phyloP scores from a whole-genome alignment of 2,113 vertebrate genomes.

The Girardinichthys multiradiatus region DNA sequence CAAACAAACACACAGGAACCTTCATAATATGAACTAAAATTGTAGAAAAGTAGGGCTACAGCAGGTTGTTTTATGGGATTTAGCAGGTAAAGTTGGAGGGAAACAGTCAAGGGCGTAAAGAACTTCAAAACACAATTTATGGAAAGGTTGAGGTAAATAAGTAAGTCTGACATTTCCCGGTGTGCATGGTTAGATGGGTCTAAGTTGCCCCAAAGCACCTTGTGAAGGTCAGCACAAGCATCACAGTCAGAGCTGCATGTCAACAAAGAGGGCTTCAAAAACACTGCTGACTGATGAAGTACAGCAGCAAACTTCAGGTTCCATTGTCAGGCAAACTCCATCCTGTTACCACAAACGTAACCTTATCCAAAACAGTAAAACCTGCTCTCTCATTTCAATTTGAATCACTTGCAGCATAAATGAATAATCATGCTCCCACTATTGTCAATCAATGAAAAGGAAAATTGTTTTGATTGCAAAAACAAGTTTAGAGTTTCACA shows the following conservation, averaged over 20 bases:
- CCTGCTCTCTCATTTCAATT: too few species aligned
- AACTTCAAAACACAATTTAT: not conserved
- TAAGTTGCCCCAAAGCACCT: not conserved
- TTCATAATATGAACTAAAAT: constrained; percentile 38
- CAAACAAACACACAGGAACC: constrained; percentile 15
- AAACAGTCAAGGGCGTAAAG: not conserved
- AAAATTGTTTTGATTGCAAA: too few species aligned
- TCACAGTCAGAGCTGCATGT: not conserved
- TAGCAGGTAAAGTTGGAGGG: not conserved
- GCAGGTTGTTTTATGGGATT: constrained; percentile 20
- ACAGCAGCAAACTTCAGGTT: constrained; percentile 21
- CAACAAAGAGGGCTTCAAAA: constrained; percentile 9
- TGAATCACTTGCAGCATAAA: too few species aligned
- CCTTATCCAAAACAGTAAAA: not conserved
- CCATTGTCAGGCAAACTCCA: not conserved
- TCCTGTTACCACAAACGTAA: not conserved
- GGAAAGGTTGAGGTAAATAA: not conserved
- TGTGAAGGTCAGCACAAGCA: constrained; percentile 21
- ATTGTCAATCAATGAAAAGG: too few species aligned
- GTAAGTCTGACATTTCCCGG: not conserved
- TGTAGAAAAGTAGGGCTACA: not conserved
- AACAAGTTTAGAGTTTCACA: too few species aligned
- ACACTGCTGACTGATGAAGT: constrained; percentile 1
- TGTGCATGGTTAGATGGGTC: constrained; percentile 12
- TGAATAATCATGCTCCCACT: too few species aligned